Conservation (phyloP, 2,888 invertebrate genomes). For the Adelphocoris suturalis region DNA sequence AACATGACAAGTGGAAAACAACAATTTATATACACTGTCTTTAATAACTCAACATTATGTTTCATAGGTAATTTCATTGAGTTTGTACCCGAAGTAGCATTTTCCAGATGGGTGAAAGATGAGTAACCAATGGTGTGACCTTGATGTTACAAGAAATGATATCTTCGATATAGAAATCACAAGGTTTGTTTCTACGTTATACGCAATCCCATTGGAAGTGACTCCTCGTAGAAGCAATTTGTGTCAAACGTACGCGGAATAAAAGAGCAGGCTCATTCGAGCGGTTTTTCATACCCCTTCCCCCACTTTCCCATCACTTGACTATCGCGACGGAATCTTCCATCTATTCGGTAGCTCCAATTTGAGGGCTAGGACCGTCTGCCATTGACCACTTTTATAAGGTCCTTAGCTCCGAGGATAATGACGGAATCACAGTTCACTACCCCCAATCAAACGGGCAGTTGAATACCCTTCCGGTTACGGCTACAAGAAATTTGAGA, state of each 20-base stretch:
- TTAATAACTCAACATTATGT: no score
- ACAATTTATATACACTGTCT: no score
- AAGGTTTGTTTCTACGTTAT: background rate
- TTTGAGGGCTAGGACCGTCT: background rate
- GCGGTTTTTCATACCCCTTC: constrained; percentile 11
- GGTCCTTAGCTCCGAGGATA: constrained; percentile 23
- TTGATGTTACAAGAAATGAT: background rate
- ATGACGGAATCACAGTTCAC: constrained; percentile 40
- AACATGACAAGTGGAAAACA: no score
- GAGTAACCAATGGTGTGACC: background rate
- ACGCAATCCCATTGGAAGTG: background rate
- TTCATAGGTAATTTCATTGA: no score
- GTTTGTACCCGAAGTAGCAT: no score
- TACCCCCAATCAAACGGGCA: constrained; percentile 50
- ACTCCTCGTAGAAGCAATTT: constrained; percentile 32
- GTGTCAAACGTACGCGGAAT: constrained; percentile 23
- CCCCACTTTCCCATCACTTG: background rate
- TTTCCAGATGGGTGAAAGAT: no score
- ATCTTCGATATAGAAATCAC: constrained; percentile 2
- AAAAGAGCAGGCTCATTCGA: constrained; percentile 27
- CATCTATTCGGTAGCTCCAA: background rate
- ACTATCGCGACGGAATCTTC: background rate
- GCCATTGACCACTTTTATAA: constrained; percentile 40
- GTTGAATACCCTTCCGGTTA: constrained; percentile 19
- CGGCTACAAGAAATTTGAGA: background rate